Conservation (phyloP, 2,113 vertebrate genomes). For the Scortum barcoo region DNA sequence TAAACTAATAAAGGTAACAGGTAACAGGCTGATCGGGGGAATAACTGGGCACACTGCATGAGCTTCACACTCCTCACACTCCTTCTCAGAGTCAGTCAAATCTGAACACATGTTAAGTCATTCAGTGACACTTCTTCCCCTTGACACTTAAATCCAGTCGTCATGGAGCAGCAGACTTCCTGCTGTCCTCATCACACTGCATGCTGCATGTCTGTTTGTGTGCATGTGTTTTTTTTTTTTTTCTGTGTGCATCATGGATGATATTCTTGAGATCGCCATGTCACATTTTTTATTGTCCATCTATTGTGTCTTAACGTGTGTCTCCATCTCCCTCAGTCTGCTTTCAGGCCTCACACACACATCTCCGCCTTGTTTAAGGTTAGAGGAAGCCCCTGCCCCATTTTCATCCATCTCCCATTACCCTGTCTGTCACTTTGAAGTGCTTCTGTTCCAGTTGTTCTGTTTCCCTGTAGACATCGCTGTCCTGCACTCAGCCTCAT, state of each 20-base stretch:
- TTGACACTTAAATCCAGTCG: too few species aligned
- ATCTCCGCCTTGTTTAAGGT: slow-evolving; percentile 83
- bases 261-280: neutral
- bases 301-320: slow-evolving; percentile 66
- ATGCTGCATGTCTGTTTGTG: slow-evolving; percentile 1
- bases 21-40: too few species aligned
- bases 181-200: slow-evolving; percentile 5
- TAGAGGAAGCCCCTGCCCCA: slow-evolving; percentile 54
- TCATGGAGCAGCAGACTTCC: too few species aligned
- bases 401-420: slow-evolving; percentile 14
- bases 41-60: too few species aligned
- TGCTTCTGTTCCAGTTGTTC: neutral
- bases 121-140: too few species aligned
- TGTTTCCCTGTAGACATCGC: neutral
- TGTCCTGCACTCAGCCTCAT: neutral
- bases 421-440: neutral
- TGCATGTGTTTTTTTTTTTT: neutral
- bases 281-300: slow-evolving; percentile 34
- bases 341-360: slow-evolving; percentile 82
- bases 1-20: too few species aligned
- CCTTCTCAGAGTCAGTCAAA: too few species aligned
- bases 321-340: slow-evolving; percentile 83
- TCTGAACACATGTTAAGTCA: too few species aligned
- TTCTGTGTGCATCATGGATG: neutral
- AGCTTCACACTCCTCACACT: too few species aligned